These are phyloP conservation scores for Molanna angustata DNA, from an alignment of 2,888 invertebrate species.

Conservation along the genomic window DNA sequence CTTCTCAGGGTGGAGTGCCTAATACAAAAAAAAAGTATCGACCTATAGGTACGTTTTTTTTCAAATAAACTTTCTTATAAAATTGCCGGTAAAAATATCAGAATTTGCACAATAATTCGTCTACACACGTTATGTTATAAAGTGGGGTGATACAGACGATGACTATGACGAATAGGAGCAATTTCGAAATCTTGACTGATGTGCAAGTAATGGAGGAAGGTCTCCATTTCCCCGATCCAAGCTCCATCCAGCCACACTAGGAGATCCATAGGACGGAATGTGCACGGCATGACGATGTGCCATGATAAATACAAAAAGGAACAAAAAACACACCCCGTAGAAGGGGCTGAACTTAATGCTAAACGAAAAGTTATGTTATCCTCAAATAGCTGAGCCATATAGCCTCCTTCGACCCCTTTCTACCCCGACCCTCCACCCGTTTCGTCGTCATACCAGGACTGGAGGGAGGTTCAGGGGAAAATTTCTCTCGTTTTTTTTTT, in stretches of 20 bases:
- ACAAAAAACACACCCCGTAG: conserved; percentile 16
- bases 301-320: conserved; percentile 26
- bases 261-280: no score
- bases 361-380: conserved; percentile 34
- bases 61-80: no score
- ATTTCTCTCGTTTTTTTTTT: background rate
- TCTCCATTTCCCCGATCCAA: no score
- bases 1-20: no score
- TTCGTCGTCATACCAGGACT: conserved; percentile 9
- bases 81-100: no score
- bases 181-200: conserved; percentile 3
- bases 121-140: no score
- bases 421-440: conserved; percentile 4
- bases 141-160: no score
- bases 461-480: background rate
- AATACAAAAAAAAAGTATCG: no score
- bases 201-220: conserved; percentile 15
- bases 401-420: conserved; percentile 6
- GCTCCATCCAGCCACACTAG: no score
- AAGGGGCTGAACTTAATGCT: conserved; percentile 28
- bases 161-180: no score
- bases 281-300: background rate
- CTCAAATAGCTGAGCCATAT: conserved; percentile 27
- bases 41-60: no score
- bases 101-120: no score